A percentile compares a stretch with the other conserved stretches of the same genome.
These are phyloP conservation scores for Tridacna gigas DNA, from an alignment of 2,888 invertebrate genomes.

Conservation along the genomic window DNA sequence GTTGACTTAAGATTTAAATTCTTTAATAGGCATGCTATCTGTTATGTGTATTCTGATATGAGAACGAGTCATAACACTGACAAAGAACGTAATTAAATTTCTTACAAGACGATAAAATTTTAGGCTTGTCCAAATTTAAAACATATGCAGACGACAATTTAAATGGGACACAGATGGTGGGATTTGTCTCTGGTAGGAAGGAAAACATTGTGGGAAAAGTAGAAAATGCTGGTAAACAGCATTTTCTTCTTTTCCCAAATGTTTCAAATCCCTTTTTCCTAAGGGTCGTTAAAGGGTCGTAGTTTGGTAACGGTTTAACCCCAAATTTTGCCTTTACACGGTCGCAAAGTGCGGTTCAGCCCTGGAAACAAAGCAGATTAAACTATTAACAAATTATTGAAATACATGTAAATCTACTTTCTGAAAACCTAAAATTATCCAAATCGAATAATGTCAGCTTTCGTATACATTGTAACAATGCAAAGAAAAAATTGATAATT, in stretches of 20 bases:
- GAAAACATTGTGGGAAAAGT: neutral
- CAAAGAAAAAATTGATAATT: too few species aligned
- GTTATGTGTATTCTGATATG: conserved; percentile 19
- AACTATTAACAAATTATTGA: neutral
- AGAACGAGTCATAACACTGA: conserved; percentile 10
- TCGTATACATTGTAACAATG: too few species aligned
- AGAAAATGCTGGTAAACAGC: neutral
- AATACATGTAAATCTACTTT: neutral
- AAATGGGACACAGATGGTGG: too few species aligned
- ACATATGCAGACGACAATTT: too few species aligned
- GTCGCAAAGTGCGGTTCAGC: too few species aligned
- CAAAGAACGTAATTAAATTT: neutral
- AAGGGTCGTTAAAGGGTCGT: too few species aligned
- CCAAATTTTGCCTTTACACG: too few species aligned
- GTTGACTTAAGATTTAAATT: conserved; percentile 23
- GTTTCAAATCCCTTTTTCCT: neutral
- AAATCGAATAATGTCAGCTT: neutral
- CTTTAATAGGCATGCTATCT: conserved; percentile 26
- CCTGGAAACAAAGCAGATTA: too few species aligned
- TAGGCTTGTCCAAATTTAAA: neutral
- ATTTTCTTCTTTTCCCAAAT: conserved; percentile 3
- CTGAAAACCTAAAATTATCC: neutral
- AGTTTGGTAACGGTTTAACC: too few species aligned
- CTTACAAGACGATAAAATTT: neutral
- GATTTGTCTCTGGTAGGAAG: neutral